A percentile compares a stretch with the other conserved stretches of the same genome.
phyloP scores from a whole-genome alignment of 2,888 invertebrate species.

The Orchesella flavescens region DNA sequence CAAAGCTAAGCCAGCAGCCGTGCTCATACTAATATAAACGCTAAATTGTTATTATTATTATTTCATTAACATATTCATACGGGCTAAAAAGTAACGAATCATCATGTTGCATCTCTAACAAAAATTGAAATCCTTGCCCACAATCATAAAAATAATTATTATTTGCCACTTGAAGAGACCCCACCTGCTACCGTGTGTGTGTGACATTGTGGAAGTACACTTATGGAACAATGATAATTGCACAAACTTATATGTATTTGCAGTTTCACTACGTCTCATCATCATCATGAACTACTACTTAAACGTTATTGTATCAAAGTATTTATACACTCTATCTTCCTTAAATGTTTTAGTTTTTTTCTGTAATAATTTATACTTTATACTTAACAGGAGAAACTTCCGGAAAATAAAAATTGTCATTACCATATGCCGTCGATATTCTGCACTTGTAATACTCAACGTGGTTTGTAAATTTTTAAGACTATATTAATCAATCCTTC shows the following conservation, averaged over 20 bases:
- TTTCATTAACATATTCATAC: neutral
- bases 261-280: neutral
- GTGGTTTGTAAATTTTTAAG: constrained; percentile 60
- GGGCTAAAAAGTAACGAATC: neutral
- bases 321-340: neutral
- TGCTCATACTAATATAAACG: neutral
- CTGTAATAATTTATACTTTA: neutral
- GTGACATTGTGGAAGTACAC: constrained; percentile 60
- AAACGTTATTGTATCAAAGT: constrained; percentile 28
- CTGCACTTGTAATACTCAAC: constrained; percentile 52
- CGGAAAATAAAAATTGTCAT: constrained; percentile 40
- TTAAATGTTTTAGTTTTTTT: constrained; percentile 9
- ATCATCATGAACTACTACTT: neutral
- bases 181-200: constrained; percentile 59
- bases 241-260: constrained; percentile 5
- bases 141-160: constrained; percentile 44
- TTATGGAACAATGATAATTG: constrained; percentile 56
- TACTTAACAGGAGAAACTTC: constrained; percentile 11
- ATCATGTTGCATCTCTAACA: neutral
- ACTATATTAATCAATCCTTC: constrained; percentile 30
- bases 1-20: constrained; percentile 59
- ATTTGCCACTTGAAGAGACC: constrained; percentile 44
- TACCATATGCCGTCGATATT: constrained; percentile 14
- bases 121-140: constrained; percentile 32
- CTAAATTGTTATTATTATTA: neutral